A percentile compares a stretch with the other conserved stretches of the same genome.
Conservation (phyloP, 2,888 invertebrate genomes). For the Aphodius granarius region DNA sequence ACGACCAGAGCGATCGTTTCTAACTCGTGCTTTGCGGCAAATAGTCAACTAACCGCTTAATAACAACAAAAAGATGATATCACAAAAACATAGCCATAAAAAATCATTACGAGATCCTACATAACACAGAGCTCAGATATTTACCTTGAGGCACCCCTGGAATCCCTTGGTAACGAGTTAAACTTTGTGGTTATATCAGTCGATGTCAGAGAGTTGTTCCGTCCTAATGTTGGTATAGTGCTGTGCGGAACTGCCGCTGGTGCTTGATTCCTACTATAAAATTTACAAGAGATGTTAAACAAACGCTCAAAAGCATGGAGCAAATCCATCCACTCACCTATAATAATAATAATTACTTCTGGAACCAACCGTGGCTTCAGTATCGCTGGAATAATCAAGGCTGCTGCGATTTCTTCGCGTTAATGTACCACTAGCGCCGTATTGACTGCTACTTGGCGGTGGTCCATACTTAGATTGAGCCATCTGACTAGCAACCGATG, state of each 20-base stretch:
- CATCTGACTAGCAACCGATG: conserved; percentile 55
- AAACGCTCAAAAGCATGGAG: too few relatives aligned
- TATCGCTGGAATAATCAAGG: conserved; percentile 92
- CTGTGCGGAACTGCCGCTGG: conserved; percentile 49
- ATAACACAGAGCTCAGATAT: conserved; percentile 9
- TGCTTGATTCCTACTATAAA: conserved; percentile 48
- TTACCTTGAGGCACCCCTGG: conserved; percentile 64
- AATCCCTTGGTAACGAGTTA: conserved; percentile 72
- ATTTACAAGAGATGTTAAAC: too few relatives aligned
- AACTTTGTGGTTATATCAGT: conserved; percentile 69
- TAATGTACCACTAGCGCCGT: conserved; percentile 57
- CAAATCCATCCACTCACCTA: conserved; percentile 46
- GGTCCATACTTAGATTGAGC: conserved; percentile 53
- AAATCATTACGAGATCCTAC: too few relatives aligned
- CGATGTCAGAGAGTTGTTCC: conserved; percentile 55
- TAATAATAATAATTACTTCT: conserved; percentile 77
- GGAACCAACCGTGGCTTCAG: conserved; percentile 87
- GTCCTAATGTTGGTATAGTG: conserved; percentile 53
- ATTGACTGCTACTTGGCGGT: conserved; percentile 46
- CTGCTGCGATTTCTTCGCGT: conserved; percentile 75
- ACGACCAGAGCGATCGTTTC: neutral
- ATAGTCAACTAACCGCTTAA: neutral
- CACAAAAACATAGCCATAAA: neutral
- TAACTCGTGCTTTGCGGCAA: neutral
- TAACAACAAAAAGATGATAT: neutral